Evolutionary conservation across 1,140 invertebrate genomes (phyloP).

Genomic region (Fopius arisanus): DNA sequence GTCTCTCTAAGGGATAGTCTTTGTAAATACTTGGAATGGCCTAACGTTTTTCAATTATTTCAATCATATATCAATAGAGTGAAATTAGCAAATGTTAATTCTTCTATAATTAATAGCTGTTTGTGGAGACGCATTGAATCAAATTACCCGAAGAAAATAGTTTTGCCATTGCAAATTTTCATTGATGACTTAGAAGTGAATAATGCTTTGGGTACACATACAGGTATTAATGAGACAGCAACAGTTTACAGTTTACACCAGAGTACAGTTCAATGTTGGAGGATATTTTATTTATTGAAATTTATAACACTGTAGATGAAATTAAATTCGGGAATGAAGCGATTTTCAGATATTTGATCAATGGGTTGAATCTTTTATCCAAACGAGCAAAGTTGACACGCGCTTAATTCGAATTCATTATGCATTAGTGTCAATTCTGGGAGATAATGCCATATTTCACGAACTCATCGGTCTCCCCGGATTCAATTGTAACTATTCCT

Average conservation of each 20-base stretch:
- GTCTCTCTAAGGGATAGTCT: neutral
- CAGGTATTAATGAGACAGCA: constrained; percentile 38
- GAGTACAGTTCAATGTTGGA: constrained; percentile 31
- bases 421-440: constrained; percentile 19
- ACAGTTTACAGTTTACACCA: constrained; percentile 39
- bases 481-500: constrained; percentile 29
- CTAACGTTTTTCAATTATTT: constrained; percentile 20
- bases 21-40: constrained; percentile 21
- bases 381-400: neutral
- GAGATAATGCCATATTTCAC: constrained; percentile 31
- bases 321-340: constrained; percentile 31
- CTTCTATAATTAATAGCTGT: constrained; percentile 10
- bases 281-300: constrained; percentile 38
- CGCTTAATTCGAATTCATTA: constrained; percentile 6
- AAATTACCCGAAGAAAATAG: neutral
- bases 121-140: constrained; percentile 23
- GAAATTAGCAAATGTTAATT: neutral
- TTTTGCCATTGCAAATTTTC: constrained; percentile 32
- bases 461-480: constrained; percentile 28
- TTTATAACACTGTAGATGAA: constrained; percentile 38
- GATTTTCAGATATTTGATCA: no score
- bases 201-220: constrained; percentile 40
- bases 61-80: neutral
- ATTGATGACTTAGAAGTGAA: constrained; percentile 43
- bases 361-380: no score